Percentiles rank a stretch among this genome's conserved stretches.
Conservation (phyloP, 2,113 vertebrate species). For the Ginglymostoma cirratum region DNA sequence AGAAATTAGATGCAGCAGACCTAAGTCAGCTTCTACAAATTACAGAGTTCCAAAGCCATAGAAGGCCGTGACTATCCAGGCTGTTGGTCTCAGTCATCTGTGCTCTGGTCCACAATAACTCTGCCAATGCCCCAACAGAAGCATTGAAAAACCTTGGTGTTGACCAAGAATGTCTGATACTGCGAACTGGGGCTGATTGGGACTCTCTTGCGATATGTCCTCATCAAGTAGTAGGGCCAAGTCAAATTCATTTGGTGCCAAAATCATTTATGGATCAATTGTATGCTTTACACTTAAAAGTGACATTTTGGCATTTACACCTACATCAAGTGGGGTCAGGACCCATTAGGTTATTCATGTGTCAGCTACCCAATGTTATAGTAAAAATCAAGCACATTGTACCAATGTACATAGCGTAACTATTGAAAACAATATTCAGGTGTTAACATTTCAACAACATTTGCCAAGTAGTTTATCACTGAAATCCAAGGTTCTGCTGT, state of each 20-base stretch:
- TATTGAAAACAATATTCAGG: background rate
- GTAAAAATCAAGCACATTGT: background rate
- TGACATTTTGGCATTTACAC: background rate
- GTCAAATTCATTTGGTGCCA: background rate
- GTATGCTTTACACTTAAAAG: background rate
- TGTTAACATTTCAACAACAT: background rate
- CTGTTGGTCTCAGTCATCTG: background rate
- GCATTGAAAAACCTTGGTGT: background rate
- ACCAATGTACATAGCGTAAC: background rate
- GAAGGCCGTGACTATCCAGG: background rate
- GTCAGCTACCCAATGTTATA: background rate
- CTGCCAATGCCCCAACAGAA: background rate
- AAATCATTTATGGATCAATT: background rate
- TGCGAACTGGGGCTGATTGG: background rate
- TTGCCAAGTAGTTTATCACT: conserved; percentile 4
- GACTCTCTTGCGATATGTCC: background rate
- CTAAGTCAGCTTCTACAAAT: background rate
- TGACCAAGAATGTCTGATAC: background rate
- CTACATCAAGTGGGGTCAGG: background rate
- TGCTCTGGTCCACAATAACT: background rate
- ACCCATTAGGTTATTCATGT: background rate
- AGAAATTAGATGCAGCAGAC: background rate
- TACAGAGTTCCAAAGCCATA: background rate
- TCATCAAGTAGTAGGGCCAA: background rate
- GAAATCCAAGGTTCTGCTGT: background rate